Conservation (phyloP, 1,140 invertebrate genomes). For the Mactra quadrangularis region DNA sequence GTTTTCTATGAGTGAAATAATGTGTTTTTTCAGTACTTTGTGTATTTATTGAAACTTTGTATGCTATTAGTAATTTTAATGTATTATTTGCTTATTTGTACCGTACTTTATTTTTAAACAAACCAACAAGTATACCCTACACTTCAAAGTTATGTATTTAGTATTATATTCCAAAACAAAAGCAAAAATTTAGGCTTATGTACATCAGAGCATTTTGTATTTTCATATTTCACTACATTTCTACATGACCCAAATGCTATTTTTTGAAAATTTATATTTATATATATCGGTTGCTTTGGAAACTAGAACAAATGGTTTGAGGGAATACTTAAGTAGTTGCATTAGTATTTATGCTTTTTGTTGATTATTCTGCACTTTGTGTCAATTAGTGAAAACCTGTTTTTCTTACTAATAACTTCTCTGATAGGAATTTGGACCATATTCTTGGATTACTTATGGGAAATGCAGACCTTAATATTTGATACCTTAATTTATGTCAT, state of each 20-base stretch:
- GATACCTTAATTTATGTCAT: too few species aligned
- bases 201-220: too few species aligned
- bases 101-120: conserved; percentile 30
- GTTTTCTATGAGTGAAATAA: conserved; percentile 8
- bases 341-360: conserved; percentile 19
- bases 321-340: conserved; percentile 42
- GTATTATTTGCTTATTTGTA: conserved; percentile 41
- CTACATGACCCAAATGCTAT: too few species aligned
- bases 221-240: too few species aligned
- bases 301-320: neutral
- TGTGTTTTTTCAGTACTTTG: neutral
- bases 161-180: too few species aligned
- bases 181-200: too few species aligned
- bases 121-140: conserved; percentile 42
- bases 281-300: too few species aligned
- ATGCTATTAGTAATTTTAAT: conserved; percentile 41
- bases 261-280: too few species aligned
- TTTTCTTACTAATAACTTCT: conserved; percentile 17
- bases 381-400: neutral
- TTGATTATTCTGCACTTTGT: conserved; percentile 35
- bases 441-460: neutral
- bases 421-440: conserved; percentile 21
- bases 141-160: too few species aligned
- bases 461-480: conserved; percentile 18
- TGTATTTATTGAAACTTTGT: neutral